phyloP scores from a whole-genome alignment of 2,113 vertebrate species.

The Bujurquina vittata region DNA sequence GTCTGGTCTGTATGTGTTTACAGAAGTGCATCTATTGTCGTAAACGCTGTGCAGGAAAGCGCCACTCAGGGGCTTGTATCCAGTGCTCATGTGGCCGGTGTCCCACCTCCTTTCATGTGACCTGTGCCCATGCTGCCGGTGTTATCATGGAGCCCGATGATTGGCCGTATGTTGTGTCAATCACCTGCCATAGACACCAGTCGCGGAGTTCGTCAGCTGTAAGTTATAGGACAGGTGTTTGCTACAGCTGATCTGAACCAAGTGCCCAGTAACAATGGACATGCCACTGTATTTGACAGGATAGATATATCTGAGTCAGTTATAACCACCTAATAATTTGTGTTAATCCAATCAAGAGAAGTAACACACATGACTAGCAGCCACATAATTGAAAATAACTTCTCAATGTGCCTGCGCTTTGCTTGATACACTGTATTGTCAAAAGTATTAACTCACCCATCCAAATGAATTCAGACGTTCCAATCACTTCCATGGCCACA shows the following conservation, averaged over 20 bases:
- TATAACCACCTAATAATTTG: not conserved
- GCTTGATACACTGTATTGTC: not conserved
- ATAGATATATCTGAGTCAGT: not conserved
- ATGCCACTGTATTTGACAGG: not conserved
- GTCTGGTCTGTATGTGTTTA: conserved; percentile 45
- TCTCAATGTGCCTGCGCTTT: not conserved
- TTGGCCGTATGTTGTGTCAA: conserved; percentile 94
- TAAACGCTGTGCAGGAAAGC: conserved; percentile 83
- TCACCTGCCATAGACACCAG: conserved; percentile 94
- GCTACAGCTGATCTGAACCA: not conserved
- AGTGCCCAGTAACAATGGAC: not conserved
- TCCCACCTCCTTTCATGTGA: conserved; percentile 94
- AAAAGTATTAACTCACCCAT: no score
- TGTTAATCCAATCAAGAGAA: not conserved
- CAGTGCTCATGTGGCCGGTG: conserved; percentile 94
- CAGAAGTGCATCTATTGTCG: conserved; percentile 96
- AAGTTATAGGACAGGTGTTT: conserved; percentile 65
- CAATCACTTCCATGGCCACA: no score
- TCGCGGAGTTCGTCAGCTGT: conserved; percentile 85
- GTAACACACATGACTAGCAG: not conserved
- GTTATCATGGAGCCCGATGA: conserved; percentile 93
- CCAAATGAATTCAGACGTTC: no score
- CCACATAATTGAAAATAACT: not conserved
- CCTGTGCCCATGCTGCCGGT: conserved; percentile 94
- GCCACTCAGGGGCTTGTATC: conserved; percentile 89